These are phyloP conservation scores for Dromas ardeola DNA, from an alignment of 2,113 vertebrate species.

Conservation along the genomic window DNA sequence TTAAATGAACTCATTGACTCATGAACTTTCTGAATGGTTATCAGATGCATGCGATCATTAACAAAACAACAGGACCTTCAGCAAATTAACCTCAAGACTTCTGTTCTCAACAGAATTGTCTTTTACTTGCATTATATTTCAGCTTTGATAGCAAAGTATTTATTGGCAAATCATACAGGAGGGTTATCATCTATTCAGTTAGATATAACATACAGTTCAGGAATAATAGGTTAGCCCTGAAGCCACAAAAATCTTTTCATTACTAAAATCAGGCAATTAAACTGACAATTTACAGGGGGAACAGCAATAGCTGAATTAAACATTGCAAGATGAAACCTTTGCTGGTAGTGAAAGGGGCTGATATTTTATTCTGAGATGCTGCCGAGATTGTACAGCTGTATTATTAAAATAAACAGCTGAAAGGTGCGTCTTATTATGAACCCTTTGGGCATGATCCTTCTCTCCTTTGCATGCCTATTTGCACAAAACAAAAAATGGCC, in stretches of 20 bases:
- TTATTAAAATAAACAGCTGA: constrained; percentile 63
- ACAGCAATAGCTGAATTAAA: constrained; percentile 39
- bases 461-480: background rate
- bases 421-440: constrained; percentile 10
- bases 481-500: constrained; percentile 13
- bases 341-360: background rate
- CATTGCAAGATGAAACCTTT: constrained; percentile 57
- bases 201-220: background rate
- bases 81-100: background rate
- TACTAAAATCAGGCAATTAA: constrained; percentile 53
- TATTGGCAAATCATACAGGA: background rate
- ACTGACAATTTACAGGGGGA: constrained; percentile 2
- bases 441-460: background rate
- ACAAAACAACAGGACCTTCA: background rate
- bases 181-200: constrained; percentile 5
- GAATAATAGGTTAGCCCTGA: background rate
- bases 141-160: constrained; percentile 26
- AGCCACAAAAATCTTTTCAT: constrained; percentile 32
- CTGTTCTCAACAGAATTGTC: background rate
- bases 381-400: constrained; percentile 17
- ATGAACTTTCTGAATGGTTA: background rate
- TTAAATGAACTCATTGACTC: background rate
- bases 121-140: background rate
- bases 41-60: background rate
- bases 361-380: constrained; percentile 36